Base-by-base conservation (phyloP, 2,113 vertebrate species). In the Phycodurus eques region DNA sequence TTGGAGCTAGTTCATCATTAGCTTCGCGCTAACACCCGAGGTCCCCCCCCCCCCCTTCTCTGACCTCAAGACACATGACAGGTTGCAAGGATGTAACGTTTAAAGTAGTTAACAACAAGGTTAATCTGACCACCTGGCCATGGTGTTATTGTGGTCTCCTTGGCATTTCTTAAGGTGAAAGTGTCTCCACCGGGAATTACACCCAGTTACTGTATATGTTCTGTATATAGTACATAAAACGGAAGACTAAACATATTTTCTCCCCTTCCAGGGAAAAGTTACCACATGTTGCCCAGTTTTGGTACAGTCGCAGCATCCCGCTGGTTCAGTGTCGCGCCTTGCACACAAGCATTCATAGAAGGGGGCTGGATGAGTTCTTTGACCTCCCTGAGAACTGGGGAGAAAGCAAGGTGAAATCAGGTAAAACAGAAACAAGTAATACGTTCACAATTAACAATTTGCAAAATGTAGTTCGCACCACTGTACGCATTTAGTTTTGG, bases 321-420 rank as follows among this genome's bases (percentile, higher is more conserved):
- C 63, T 67, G 51, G n/a, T 3, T 49, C 90, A 90, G 13, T 78
- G 82, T 81, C 90, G 87, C 70, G 67, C 87, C 5, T 60, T 99
- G 75, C 96, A 98, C 78, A 93, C 94, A 0, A 93, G 94, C 11
- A 17, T 85, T 51, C 87, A 88, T 76, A 91, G 35, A 27, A 93
- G 82, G 79, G 96, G 95, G 6, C 92, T 99, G 20, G 93, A 98
- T 8, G 96, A 98, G 65, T 99, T 99, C 87, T 98, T 98, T 86
- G 97, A 99, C 92, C 74, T 93, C 13, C 94, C 95, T 14, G 91
- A 89, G 83, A 98, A 96, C 70, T 97, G 97, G 96, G 98, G 98
- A 62, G 92, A 97, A 90, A 51, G 72, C 71, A 92, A 67, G 0
- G 94, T 99, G 0, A 98, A 98, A 83, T 98, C 98, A 76, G 98